These are phyloP conservation scores for Anolis sagrei DNA, from an alignment of 2,113 vertebrate species.

Conservation along the genomic window DNA sequence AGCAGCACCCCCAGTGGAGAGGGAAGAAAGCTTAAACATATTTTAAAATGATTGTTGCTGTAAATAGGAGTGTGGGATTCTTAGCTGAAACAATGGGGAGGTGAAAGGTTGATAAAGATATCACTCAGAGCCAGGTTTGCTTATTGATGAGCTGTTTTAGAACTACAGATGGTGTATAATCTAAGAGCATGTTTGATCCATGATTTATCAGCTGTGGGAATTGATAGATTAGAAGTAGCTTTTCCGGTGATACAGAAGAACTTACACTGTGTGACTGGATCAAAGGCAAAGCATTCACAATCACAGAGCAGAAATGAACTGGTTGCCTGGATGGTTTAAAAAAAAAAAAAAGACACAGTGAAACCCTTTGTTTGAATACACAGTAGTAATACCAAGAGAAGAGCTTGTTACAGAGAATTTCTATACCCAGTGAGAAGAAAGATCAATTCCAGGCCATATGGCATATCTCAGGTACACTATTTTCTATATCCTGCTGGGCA, in stretches of 20 bases:
- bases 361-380: background rate
- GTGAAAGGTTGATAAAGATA: constrained; percentile 4
- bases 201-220: constrained; percentile 32
- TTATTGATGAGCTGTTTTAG: background rate
- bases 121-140: constrained; percentile 5
- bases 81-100: background rate
- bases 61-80: no score
- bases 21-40: background rate
- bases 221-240: constrained; percentile 20
- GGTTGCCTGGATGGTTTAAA: background rate
- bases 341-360: background rate
- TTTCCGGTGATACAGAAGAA: background rate
- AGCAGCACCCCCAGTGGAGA: background rate
- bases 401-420: background rate
- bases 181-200: constrained; percentile 12
- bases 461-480: background rate
- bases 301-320: constrained; percentile 14
- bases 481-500: background rate
- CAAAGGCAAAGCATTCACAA: background rate
- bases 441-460: background rate
- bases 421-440: background rate
- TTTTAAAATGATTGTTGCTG: background rate
- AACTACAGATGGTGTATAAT: constrained; percentile 21
- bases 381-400: background rate
- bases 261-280: background rate